phyloP scores from a whole-genome alignment of 2,113 vertebrate species.

The Istiophorus platypterus region DNA sequence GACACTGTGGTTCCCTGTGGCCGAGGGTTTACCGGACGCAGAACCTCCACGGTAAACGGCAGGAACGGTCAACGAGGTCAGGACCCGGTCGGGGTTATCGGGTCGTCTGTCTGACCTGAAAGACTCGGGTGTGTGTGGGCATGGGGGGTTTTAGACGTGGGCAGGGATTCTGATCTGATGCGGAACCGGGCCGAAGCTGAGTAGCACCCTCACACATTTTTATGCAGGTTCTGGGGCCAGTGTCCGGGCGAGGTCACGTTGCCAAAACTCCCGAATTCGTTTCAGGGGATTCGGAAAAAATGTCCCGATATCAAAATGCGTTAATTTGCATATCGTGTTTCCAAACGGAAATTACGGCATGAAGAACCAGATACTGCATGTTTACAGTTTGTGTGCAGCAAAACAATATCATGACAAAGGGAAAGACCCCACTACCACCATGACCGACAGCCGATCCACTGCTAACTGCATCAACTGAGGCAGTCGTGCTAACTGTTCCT shows the following conservation, averaged over 20 bases:
- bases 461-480: conserved; percentile 35
- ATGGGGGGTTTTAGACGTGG: neutral
- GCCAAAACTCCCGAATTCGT: neutral
- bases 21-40: too few species aligned
- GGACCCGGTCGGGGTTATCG: conserved; percentile 21
- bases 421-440: conserved; percentile 16
- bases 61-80: conserved; percentile 62
- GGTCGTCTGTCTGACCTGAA: conserved; percentile 3
- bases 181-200: neutral
- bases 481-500: conserved; percentile 29
- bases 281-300: conserved; percentile 11
- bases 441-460: conserved; percentile 41
- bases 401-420: too few species aligned
- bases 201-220: neutral
- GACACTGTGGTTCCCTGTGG: too few species aligned
- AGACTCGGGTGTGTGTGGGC: neutral
- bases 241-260: neutral
- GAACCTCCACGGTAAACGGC: too few species aligned
- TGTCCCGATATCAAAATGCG: neutral
- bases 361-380: too few species aligned
- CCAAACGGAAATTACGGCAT: neutral
- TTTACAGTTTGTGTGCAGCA: neutral
- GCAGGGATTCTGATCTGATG: neutral
- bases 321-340: neutral
- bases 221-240: conserved; percentile 13